Conservation (phyloP, 2,797 vertebrate genomes). For the Caiman crocodilus region DNA sequence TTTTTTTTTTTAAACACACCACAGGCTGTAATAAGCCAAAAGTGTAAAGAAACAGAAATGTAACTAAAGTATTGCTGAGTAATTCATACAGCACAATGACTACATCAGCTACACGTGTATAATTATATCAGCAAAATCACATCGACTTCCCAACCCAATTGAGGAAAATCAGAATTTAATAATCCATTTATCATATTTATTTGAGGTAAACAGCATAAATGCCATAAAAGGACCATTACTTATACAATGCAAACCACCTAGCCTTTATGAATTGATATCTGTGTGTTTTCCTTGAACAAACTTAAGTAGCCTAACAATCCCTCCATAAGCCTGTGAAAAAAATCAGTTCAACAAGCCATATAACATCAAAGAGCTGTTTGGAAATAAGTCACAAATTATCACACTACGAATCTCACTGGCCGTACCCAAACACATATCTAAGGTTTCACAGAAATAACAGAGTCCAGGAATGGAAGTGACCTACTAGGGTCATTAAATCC, state of each 20-base stretch:
- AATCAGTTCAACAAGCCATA: background rate
- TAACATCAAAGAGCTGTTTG: background rate
- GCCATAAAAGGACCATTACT: background rate
- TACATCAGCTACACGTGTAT: background rate
- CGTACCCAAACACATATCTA: background rate
- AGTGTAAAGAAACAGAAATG: background rate
- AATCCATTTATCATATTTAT: background rate
- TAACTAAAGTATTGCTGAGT: background rate
- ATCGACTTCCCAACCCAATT: background rate
- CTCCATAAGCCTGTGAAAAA: background rate
- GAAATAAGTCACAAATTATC: background rate
- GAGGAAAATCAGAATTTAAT: background rate
- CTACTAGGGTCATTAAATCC: background rate
- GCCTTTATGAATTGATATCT: background rate
- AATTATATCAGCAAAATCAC: background rate
- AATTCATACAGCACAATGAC: background rate
- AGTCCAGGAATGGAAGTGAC: background rate
- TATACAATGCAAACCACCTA: background rate
- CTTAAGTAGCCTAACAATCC: background rate
- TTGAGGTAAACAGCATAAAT: background rate
- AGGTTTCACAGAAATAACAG: background rate
- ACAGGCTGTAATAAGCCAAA: background rate
- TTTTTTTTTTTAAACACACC: accelerated
- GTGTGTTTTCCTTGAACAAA: slow-evolving; percentile 1
- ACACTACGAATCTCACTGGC: background rate